Percentiles rank a stretch among this genome's conserved stretches.
Conservation (phyloP, 92 coral and sea anemone species). For the Diadumene lineata region DNA sequence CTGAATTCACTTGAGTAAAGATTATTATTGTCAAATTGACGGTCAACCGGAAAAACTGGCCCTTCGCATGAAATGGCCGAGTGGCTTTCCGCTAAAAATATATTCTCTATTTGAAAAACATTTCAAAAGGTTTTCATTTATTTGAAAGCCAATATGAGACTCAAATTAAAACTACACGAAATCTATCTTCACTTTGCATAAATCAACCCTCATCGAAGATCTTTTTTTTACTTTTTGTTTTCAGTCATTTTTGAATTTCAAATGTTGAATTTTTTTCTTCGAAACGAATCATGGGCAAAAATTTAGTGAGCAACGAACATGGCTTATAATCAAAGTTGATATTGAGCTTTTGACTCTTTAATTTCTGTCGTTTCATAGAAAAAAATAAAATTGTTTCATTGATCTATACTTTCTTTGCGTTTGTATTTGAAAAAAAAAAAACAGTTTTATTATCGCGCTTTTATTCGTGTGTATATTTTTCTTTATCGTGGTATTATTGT, state of each 20-base stretch:
- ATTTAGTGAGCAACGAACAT: not conserved
- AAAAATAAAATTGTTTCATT: too few relatives aligned
- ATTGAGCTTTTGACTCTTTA: not conserved
- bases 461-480: too few relatives aligned
- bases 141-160: not conserved
- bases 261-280: too few relatives aligned
- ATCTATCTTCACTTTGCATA: not conserved
- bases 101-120: not conserved
- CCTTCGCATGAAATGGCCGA: slow-evolving; percentile 5
- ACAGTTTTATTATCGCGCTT: too few relatives aligned
- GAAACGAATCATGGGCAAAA: too few relatives aligned
- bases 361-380: not conserved
- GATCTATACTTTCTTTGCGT: too few relatives aligned
- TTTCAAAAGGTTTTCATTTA: not conserved
- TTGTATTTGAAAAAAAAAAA: too few relatives aligned
- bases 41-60: not conserved
- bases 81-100: slow-evolving; percentile 15
- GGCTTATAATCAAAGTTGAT: not conserved
- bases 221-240: too few relatives aligned
- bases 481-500: not conserved
- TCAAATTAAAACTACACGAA: not conserved
- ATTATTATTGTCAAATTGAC: not conserved
- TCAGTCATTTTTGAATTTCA: not conserved
- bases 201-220: not conserved
- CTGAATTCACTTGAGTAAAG: not conserved